Evolutionary conservation across 2,888 invertebrate species (phyloP), one percentile per base, ranked within the genome.

Genomic region (Agrilus cyanescens): DNA sequence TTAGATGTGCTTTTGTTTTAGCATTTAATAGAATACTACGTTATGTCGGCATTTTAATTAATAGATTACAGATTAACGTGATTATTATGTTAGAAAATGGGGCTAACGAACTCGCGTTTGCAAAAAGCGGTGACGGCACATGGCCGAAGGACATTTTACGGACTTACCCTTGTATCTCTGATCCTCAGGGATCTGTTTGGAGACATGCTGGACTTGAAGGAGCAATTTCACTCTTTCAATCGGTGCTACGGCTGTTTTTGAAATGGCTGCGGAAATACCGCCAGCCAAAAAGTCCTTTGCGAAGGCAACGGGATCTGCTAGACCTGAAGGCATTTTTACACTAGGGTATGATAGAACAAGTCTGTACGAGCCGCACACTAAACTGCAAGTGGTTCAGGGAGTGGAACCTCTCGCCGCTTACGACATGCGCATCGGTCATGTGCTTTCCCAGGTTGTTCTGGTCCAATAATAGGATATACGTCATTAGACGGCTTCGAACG

Each of bases 141-240:
- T 25, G 37, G 37, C 16, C 20, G 16, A 14, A 29, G 4, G 13
- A n/a, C 12, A 4, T 14, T 16, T 15, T 25, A 33, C 10, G 35
- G 32, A 50, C 62, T 73, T 59, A 84, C 85, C 85, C 78, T 94
- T 95, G 74, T 98, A 98, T 57, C 86, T 84, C 61, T 90, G 73
- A 50, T 86, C 84, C 50, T 77, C 78, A 5, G 85, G 55, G 56
- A 93, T 87, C 70, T 91, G 89, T 71, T 89, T 91, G 58, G 86
- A 88, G 52, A 90, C 85, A 70, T 87, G 87, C 72, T 94, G 94
- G 52, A 94, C 93, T 72, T 95, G 95, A 52, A 95, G 75, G 48
- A 95, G 77, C 54, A 95, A 72, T 68, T 95, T 95, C 37, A 95
- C 93, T 62, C 94, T 78, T 72, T 95, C 94, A 60, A 95, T 94